A percentile compares a stretch with the other conserved stretches of the same genome.
Evolutionary conservation across 1,140 invertebrate species (phyloP).

Genomic region (Thereuonema tuberculata): DNA sequence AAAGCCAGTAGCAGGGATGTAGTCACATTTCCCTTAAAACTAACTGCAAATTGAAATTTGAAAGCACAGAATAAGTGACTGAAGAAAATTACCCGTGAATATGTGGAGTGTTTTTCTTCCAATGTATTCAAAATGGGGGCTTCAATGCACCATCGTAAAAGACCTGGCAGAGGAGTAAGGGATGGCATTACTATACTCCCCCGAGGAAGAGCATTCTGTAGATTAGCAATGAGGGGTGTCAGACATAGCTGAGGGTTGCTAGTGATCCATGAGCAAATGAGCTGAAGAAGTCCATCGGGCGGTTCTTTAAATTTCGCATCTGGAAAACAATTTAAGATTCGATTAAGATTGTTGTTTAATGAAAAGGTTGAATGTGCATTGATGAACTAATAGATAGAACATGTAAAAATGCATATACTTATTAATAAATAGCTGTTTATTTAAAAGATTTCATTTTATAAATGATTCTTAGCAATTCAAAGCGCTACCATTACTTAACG

Average conservation of each 20-base stretch:
- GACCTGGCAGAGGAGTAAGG: constrained; percentile 59
- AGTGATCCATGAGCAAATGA: constrained; percentile 48
- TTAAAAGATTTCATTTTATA: no score
- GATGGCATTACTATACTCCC: constrained; percentile 68
- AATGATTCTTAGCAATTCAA: no score
- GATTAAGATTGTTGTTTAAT: constrained; percentile 14
- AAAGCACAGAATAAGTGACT: no score
- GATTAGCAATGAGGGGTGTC: constrained; percentile 46
- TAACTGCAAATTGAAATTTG: no score
- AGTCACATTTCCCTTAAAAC: no score
- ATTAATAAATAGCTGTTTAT: no score
- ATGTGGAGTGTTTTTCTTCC: neutral
- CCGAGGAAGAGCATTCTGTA: constrained; percentile 48
- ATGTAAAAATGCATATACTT: constrained; percentile 1
- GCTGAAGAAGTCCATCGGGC: constrained; percentile 43
- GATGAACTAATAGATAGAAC: neutral
- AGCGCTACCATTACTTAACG: no score
- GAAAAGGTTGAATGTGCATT: no score
- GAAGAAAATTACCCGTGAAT: neutral
- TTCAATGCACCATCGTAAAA: constrained; percentile 53
- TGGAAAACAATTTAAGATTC: no score
- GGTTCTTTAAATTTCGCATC: no score
- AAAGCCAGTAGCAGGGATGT: no score
- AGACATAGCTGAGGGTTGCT: constrained; percentile 51
- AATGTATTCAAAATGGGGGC: constrained; percentile 36